Evolutionary conservation across 2,888 invertebrate species (phyloP), one percentile per base, ranked within the genome.

Genomic region (Acanthosepion lycidas): DNA sequence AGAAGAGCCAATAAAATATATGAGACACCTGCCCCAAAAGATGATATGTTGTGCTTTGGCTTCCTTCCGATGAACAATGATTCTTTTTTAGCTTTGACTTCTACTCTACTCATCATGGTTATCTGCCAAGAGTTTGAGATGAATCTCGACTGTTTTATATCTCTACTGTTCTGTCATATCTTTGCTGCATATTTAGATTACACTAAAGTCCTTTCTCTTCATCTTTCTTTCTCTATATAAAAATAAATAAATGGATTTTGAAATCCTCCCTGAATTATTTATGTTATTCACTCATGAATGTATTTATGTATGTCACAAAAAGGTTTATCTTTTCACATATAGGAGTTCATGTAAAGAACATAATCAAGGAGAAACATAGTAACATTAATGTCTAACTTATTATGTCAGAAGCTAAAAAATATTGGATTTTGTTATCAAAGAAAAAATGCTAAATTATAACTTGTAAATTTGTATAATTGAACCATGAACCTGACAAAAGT

Each of bases 21-120:
- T 28, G n/a, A 78, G 78, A 78, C 78, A 78, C n/a, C 78, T 78
- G n/a, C 78, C 78, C 78, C 78, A 78, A 78, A 78, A 78, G 78
- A n/a, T 78, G 64, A 64, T 64, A 78, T n/a, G 78, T n/a, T 78
- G 78, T n/a, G n/a, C n/a, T 9, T 78, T 78, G 78, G 28, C 78
- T 28, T n/a, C 78, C 78, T 28, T 28, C 78, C n/a, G 8, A 12
- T 78, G 28, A n/a, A n/a, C 9, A 78, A 78, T n/a, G 3, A 78
- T 78, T 78, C 64, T 78, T 6, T 78, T 78, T n/a, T n/a, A n/a
- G 78, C 9, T 1, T 12, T n/a, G n/a, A 15, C 78, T 78, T 59
- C 23, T 20, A 59, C 59, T 59, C 23, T 78, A 78, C 78, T n/a
- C n/a, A 8, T n/a, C 9, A n/a, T 78, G 78, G n/a, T 78, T 28